phyloP scores from a whole-genome alignment of 1,140 invertebrate genomes.

The Drosophila parabipectinata region DNA sequence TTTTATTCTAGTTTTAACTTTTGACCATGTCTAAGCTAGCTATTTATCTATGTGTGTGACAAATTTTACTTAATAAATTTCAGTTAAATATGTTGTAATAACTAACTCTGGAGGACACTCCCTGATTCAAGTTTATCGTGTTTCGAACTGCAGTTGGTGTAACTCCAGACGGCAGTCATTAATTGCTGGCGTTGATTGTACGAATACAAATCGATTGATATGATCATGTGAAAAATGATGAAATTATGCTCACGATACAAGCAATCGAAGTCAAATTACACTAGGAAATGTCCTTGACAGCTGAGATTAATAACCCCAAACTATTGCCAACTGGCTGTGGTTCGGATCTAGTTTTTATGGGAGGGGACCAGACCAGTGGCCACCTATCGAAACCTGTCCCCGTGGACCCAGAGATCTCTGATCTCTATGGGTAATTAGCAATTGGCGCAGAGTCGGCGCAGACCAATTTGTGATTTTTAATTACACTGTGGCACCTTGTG shows the following conservation, averaged over 20 bases:
- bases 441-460: slow-evolving; percentile 23
- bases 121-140: slow-evolving; percentile 23
- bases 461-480: slow-evolving; percentile 61
- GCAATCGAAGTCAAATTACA: slow-evolving; percentile 51
- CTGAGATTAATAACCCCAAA: slow-evolving; percentile 40
- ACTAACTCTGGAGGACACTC: slow-evolving; percentile 19
- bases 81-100: slow-evolving; percentile 32
- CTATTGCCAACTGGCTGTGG: slow-evolving; percentile 22
- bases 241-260: slow-evolving; percentile 37
- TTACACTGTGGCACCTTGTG: slow-evolving; percentile 31
- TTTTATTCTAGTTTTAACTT: slow-evolving; percentile 36
- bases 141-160: slow-evolving; percentile 5
- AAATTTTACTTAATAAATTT: slow-evolving; percentile 57
- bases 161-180: slow-evolving; percentile 7
- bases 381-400: slow-evolving; percentile 25
- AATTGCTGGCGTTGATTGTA: slow-evolving; percentile 13
- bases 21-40: slow-evolving; percentile 27
- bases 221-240: slow-evolving; percentile 27
- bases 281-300: slow-evolving; percentile 54
- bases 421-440: slow-evolving; percentile 53
- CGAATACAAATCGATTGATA: slow-evolving; percentile 26
- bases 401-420: slow-evolving; percentile 13
- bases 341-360: background rate
- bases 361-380: slow-evolving; percentile 1
- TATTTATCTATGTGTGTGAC: slow-evolving; percentile 40